Evolutionary conservation across 1,140 invertebrate species (phyloP), one percentile per base, ranked within the genome.

Genomic region (Drosophila ercepeae): DNA sequence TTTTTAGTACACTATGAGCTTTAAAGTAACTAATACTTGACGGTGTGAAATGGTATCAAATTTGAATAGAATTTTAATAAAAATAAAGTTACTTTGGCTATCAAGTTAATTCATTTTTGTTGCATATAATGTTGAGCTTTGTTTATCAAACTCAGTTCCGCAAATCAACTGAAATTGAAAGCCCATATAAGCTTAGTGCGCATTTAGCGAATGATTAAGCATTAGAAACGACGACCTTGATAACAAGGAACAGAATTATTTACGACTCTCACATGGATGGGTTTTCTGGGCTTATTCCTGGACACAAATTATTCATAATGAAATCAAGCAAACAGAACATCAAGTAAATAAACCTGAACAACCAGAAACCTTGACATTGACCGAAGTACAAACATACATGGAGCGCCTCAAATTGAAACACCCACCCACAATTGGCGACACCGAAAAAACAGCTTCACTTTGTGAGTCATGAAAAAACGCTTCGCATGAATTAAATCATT

Each of bases 201-300:
- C 25, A 67, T n/a, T 55, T 32, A 14, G 13, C 3, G 11, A 8
- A n/a, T 29, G 27, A 41, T 59, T 32, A 29, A 9, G 19, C 8
- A 27, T 32, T 49, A 29, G 54, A 46, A 27, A 19, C 11, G 11
- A 14, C 11, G 55, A 39, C 29, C 55, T 25, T 53, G 32, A 21
- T 23, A 16, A 8, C 5, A 19, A n/a, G 44, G 4, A 65, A 23
- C 11, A 25, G 23, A 16, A 23, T 25, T 25, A 34, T 18, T 45
- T 13, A 32, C 25, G 8, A 14, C 16, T 13, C 11, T 29, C 9
- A 9, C 11, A 42, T 4, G 11, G 9, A 19, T 50, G 48, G 4
- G 16, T 21, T 36, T 44, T 65, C 13, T 4, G 23, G 44, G 25
- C 13, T 65, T 60, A 27, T 27, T 64, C 55, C 41, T 25, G 7